Base-by-base conservation (phyloP, 2,888 invertebrate genomes). In the Orgyia antiqua region DNA sequence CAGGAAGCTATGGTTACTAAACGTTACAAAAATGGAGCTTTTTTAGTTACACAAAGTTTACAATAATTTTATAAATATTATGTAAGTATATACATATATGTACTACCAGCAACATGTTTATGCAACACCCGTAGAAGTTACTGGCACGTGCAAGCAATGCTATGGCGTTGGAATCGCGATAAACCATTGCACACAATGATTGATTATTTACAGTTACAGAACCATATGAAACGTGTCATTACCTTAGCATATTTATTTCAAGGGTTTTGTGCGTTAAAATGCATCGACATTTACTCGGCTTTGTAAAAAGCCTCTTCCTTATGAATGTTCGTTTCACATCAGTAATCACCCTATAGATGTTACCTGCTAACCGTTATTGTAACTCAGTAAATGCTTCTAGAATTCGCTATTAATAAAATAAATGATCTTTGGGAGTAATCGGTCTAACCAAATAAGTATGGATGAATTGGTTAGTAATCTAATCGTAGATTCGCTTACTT, bases 101-200 rank as follows among this genome's bases (percentile, higher is more conserved):
- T n/a, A n/a, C n/a, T n/a, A n/a, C n/a, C n/a, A 15, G 46, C 41
- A 50, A 53, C 43, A 54, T 42, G 47, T 58, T 63, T 64, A 64
- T 67, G 62, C 60, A 70, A 68, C 54, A 50, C 39, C 39, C 25
- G 42, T 48, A 47, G 51, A 38, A 55, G 54, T 47, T 42, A 48
- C 38, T 50, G 55, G 60, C 72, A 75, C 75, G 75, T 76, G 75
- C 65, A 66, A 62, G 54, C 47, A 29, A 39, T 41, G 45, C 47
- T 51, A 54, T 58, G 57, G 45, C 45, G 53, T 42, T 49, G 42
- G 37, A 50, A 63, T 64, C 49, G 58, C 63, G 75, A 76, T 77
- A 76, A 75, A 59, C 53, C 52, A 50, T 57, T 40, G 47, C 53
- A 51, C 57, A 68, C 62, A 61, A 62, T 69, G 68, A 68, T 68